Evolutionary conservation across 1,140 invertebrate species (phyloP), one percentile per base, ranked within the genome.

Genomic region (Antheraea pernyi): DNA sequence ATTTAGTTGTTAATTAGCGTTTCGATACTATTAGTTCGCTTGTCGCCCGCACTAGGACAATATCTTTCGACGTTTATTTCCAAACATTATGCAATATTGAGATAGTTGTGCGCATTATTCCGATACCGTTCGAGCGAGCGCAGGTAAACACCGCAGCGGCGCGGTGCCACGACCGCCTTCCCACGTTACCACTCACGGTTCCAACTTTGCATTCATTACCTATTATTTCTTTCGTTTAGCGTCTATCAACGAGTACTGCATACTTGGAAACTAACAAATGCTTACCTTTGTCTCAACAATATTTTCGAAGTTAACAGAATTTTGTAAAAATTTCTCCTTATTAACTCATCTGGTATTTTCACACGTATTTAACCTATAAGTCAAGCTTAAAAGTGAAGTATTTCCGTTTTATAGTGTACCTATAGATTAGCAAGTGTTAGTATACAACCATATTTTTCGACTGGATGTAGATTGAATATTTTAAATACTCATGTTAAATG

Each of bases 11-110:
- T 42, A 42, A 30, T 30, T 3, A 42, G 58, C 9, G 22, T 60
- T 22, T 60, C 18, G 7, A 60, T 60, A 59, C 16, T n/a, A 59
- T n/a, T 10, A 0, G 39, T 42, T 11, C 39, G 46, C 7, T 53
- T 2, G 11, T 30, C 61, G 61, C 11, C 6, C 16, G 61, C 61
- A 63, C 13, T 37, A 19, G 18, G 19, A 19, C 42, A 19, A 42
- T 11, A 18, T 16, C 42, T 42, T 53, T 0, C 3, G 39, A 22
- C 19, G 48, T 65, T 65, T 65, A 42, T 65, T 65, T 65, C 46
- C 18, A 46, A 65, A 46, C 64, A 65, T 65, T 65, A 65, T 48
- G 64, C 64, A 65, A 65, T 39, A 65, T 48, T 48, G 60, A 30
- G 60, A 61, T 61, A 61, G 60, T 36, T 22, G 19, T 30, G 46